Evolutionary conservation across 2,797 vertebrate genomes (phyloP), one percentile per base, ranked within the genome.

Genomic region (Cuniculus paca): DNA sequence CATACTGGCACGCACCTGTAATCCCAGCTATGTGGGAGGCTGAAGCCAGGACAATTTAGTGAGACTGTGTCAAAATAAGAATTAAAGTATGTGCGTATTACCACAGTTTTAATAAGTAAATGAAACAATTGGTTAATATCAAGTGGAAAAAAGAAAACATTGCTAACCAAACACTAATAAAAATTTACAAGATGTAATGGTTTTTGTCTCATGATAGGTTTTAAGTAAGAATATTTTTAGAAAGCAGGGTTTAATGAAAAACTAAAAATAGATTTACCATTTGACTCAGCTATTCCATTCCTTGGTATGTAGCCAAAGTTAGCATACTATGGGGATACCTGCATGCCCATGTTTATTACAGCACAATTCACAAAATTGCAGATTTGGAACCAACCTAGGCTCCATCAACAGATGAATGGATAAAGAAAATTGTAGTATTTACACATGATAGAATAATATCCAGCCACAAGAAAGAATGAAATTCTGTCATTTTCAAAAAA

Each of bases 161-260:
- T 93, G n/a, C 10, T 45, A 78, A 50, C 7, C 36, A 74, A 31
- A 14, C 36, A 52, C 34, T 70, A 82, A 70, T 56, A 70, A 39
- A 52, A 77, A 24, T 82, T 82, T 87, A 70, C 0, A 50, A 95
- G 11, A 82, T 87, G 19, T 81, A 90, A 79, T 42, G 54, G 45
- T 79, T 95, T 92, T 89, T 74, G 78, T n/a, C 19, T 80, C 56
- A 65, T 60, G 65, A 60, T 42, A 68, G n/a, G 13, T 68, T 90
- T 93, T 80, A 79, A 80, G 45, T 81, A 54, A 85, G 63, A 42
- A 5, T 85, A 58, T 60, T 88, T 92, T 50, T 87, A 88, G 68
- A 92, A 95, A 77, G 63, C 63, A 70, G 50, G 52, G 63, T n/a
- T 68, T 36, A 36, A 68, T 36, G n/a, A 68, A 68, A 68, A 68